Evolutionary conservation across 2,888 invertebrate genomes (phyloP).

Genomic region (Drosophila niveifrons): DNA sequence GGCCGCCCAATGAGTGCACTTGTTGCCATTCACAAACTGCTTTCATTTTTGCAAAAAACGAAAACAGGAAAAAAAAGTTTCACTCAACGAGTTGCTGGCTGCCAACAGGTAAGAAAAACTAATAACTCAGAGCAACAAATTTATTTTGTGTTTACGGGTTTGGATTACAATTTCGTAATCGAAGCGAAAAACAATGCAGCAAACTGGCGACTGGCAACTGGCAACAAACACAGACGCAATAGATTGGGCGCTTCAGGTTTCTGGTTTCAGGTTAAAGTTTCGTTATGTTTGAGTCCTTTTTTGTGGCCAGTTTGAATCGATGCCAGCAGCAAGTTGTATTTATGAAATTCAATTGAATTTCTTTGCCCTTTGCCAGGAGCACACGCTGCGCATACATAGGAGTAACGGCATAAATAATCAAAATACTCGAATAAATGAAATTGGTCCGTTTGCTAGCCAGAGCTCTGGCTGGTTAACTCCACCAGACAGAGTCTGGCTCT

Average conservation of each 20-base stretch:
- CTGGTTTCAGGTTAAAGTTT: conserved; percentile 1
- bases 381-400: conserved; percentile 53
- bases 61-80: conserved; percentile 21
- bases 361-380: conserved; percentile 19
- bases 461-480: conserved; percentile 2
- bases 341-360: conserved; percentile 49
- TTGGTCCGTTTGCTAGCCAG: conserved; percentile 21
- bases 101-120: conserved; percentile 60
- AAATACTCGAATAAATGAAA: conserved; percentile 22
- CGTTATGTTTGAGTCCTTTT: conserved; percentile 14
- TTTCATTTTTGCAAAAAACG: conserved; percentile 56
- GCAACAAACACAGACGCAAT: conserved; percentile 3
- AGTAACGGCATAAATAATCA: conserved; percentile 64
- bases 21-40: conserved; percentile 68
- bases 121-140: conserved; percentile 48
- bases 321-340: conserved; percentile 28
- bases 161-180: conserved; percentile 45
- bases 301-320: conserved; percentile 18
- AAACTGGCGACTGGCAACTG: conserved; percentile 17
- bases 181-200: conserved; percentile 45
- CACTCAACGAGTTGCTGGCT: conserved; percentile 26
- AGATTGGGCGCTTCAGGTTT: conserved; percentile 8
- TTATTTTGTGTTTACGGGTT: conserved; percentile 18
- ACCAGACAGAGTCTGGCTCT: conserved; percentile 28
- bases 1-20: conserved; percentile 60